A percentile compares a stretch with the other conserved stretches of the same genome.
Evolutionary conservation across 2,888 invertebrate genomes (phyloP).

Genomic region (Callyntrura guangdongensis): DNA sequence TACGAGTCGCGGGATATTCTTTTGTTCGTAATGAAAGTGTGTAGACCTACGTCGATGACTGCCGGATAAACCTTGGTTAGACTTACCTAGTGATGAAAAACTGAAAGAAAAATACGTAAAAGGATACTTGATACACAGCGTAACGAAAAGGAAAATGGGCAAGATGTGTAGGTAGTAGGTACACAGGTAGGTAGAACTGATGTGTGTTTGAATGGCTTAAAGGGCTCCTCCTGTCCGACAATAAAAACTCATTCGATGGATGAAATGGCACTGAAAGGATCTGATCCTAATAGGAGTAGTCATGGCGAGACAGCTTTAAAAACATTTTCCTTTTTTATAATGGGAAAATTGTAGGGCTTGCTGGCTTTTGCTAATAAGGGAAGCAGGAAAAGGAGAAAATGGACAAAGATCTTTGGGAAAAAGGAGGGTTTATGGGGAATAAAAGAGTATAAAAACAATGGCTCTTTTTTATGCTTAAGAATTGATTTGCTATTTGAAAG

Average conservation of each 20-base stretch:
- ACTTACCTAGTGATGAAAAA: neutral
- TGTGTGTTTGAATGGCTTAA: slow-evolving; percentile 45
- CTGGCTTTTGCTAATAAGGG: neutral
- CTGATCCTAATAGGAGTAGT: neutral
- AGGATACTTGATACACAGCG: neutral
- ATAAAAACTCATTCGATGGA: slow-evolving; percentile 64
- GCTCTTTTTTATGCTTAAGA: neutral
- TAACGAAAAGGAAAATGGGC: neutral
- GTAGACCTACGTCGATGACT: no score
- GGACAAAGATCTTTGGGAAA: neutral
- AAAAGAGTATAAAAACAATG: neutral
- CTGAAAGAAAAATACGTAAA: neutral
- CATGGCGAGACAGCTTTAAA: slow-evolving; percentile 23
- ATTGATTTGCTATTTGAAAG: slow-evolving; percentile 3
- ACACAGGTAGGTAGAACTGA: neutral
- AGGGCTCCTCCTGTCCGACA: slow-evolving; percentile 52
- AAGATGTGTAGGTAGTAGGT: slow-evolving; percentile 11
- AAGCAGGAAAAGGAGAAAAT: neutral
- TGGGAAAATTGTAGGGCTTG: neutral
- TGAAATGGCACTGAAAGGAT: slow-evolving; percentile 32
- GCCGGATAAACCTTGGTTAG: neutral
- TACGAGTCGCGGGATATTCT: neutral
- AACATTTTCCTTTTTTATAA: slow-evolving; percentile 9
- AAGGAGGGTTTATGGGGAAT: neutral
- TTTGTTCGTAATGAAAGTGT: neutral